phyloP scores from a whole-genome alignment of 2,797 vertebrate species.

The Molossus alvarezi region DNA sequence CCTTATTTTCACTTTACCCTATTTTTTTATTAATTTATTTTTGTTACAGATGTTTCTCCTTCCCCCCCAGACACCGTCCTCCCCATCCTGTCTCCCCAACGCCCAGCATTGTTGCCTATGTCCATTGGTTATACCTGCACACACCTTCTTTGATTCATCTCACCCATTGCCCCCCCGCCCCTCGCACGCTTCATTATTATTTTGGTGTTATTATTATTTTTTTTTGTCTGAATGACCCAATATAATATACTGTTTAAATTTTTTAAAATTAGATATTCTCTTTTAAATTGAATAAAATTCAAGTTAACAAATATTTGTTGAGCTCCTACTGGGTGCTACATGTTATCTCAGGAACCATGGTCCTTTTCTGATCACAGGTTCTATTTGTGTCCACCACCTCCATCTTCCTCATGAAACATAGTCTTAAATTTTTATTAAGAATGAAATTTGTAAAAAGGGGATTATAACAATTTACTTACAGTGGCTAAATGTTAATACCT shows the following conservation, averaged over 20 bases:
- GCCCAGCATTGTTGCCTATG: too few relatives aligned
- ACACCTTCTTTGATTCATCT: too few relatives aligned
- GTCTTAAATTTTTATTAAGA: neutral
- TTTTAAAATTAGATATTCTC: conserved; percentile 1
- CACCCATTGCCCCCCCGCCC: too few relatives aligned
- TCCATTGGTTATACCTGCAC: too few relatives aligned
- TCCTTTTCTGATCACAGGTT: neutral
- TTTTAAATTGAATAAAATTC: neutral
- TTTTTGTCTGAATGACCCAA: neutral
- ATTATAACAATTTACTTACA: neutral
- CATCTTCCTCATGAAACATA: neutral
- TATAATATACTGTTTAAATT: neutral
- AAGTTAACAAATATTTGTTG: neutral
- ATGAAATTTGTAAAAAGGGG: neutral
- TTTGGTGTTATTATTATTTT: neutral
- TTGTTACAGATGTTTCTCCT: too few relatives aligned
- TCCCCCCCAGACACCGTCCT: too few relatives aligned
- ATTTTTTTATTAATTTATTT: neutral
- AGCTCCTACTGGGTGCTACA: neutral
- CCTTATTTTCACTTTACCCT: neutral
- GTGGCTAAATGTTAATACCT: neutral
- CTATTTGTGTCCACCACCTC: neutral
- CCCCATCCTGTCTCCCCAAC: too few relatives aligned
- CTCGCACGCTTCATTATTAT: neutral
- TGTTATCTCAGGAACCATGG: fast-evolving